phyloP scores from a whole-genome alignment of 1,140 invertebrate genomes.

The Anastatus disparis region DNA sequence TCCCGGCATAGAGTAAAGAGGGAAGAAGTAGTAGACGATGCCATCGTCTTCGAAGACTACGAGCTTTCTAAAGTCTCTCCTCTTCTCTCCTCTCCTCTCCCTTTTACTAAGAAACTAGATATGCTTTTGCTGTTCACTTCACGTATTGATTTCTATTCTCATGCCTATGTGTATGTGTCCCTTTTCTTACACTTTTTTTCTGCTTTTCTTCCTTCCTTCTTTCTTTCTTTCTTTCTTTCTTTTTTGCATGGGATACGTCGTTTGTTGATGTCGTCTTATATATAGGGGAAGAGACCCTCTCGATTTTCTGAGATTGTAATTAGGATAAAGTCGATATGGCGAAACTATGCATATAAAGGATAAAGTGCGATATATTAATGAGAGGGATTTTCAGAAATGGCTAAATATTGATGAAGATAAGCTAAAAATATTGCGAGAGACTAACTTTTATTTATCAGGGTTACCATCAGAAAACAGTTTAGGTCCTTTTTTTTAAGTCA shows the following conservation, averaged over 20 bases:
- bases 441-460: too few species aligned
- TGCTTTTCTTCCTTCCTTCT: slow-evolving; percentile 2
- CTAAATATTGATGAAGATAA: too few species aligned
- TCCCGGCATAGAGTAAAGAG: slow-evolving; percentile 33
- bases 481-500: too few species aligned
- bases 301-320: slow-evolving; percentile 38
- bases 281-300: slow-evolving; percentile 9
- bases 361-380: slow-evolving; percentile 41
- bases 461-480: too few species aligned
- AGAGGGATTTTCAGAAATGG: too few species aligned
- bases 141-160: slow-evolving; percentile 68
- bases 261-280: slow-evolving; percentile 16
- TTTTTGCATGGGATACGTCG: too few species aligned
- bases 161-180: slow-evolving; percentile 61
- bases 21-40: slow-evolving; percentile 55
- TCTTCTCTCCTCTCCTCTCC: slow-evolving; percentile 44
- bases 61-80: slow-evolving; percentile 61
- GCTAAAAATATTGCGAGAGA: too few species aligned
- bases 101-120: slow-evolving; percentile 57
- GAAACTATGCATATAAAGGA: too few species aligned
- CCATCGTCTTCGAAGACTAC: slow-evolving; percentile 57
- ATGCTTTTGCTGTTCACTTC: slow-evolving; percentile 61
- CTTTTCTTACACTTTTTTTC: slow-evolving; percentile 38
- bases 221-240: slow-evolving; percentile 3
- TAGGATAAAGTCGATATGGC: slow-evolving; percentile 36